phyloP scores from a whole-genome alignment of 2,113 vertebrate genomes.

The Anthoscopus minutus region DNA sequence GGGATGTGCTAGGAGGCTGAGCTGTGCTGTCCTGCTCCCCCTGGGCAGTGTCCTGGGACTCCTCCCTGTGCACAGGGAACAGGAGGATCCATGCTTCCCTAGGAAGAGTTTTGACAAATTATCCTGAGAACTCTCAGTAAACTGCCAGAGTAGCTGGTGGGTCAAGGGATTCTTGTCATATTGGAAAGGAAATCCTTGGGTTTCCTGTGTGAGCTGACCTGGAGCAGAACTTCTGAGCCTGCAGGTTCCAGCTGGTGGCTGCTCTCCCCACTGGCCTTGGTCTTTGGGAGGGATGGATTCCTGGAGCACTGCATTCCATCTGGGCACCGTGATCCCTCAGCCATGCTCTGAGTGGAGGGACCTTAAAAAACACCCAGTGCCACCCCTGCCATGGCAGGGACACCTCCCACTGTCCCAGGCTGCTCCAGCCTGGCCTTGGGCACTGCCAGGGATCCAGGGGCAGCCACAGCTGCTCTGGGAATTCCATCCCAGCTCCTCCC shows the following conservation, averaged over 20 bases:
- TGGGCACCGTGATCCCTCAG: neutral
- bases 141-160: neutral
- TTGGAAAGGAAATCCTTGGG: neutral
- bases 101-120: accelerated
- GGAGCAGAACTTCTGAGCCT: neutral
- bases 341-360: neutral
- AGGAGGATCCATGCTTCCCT: neutral
- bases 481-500: too few relatives aligned
- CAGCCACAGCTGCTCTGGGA: neutral
- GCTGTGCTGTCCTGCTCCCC: neutral
- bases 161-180: neutral
- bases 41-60: neutral
- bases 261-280: neutral
- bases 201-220: neutral
- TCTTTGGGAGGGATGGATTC: neutral
- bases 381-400: neutral
- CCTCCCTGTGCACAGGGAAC: neutral
- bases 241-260: neutral
- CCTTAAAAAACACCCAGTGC: accelerated
- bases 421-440: accelerated
- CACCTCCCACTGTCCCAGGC: neutral
- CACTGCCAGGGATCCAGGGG: neutral
- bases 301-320: neutral
- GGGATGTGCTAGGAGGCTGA: neutral
- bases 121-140: accelerated